A percentile compares a stretch with the other conserved stretches of the same genome.
phyloP scores from a whole-genome alignment of 1,140 invertebrate species.

The Piezodorus guildinii region DNA sequence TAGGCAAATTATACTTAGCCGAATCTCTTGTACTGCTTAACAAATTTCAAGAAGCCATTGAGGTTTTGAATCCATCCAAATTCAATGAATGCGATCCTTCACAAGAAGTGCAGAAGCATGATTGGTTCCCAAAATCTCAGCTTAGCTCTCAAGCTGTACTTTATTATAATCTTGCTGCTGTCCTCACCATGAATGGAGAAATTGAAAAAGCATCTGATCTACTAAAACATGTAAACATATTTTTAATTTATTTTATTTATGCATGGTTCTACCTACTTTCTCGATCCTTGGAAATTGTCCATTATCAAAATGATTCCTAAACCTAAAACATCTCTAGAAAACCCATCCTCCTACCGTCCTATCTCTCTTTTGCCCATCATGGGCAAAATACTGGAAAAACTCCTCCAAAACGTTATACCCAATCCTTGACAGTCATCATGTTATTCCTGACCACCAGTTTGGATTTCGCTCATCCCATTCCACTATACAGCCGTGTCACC shows the following conservation, averaged over 20 bases:
- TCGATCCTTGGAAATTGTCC: no score
- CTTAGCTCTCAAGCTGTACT: constrained; percentile 53
- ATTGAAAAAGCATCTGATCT: constrained; percentile 57
- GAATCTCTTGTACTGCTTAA: constrained; percentile 79
- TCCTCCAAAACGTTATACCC: no score
- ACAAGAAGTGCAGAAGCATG: constrained; percentile 26
- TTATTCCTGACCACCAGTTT: no score
- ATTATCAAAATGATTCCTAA: no score
- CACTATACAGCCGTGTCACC: no score
- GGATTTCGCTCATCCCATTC: no score
- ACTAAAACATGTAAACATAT: constrained; percentile 44
- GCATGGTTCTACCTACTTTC: no score
- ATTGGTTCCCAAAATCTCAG: constrained; percentile 58
- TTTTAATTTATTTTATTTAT: constrained; percentile 20
- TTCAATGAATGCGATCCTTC: constrained; percentile 44
- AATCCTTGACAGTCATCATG: no score
- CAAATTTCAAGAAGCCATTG: constrained; percentile 68
- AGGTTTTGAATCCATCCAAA: constrained; percentile 69
- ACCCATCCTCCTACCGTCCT: no score
- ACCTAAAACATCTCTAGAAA: no score
- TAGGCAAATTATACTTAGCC: constrained; percentile 78
- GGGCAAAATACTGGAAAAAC: no score
- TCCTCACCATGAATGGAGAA: constrained; percentile 62
- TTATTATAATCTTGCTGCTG: constrained; percentile 69
- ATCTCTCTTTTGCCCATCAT: no score